Conservation (phyloP, 2,113 vertebrate species). For the Columba livia region DNA sequence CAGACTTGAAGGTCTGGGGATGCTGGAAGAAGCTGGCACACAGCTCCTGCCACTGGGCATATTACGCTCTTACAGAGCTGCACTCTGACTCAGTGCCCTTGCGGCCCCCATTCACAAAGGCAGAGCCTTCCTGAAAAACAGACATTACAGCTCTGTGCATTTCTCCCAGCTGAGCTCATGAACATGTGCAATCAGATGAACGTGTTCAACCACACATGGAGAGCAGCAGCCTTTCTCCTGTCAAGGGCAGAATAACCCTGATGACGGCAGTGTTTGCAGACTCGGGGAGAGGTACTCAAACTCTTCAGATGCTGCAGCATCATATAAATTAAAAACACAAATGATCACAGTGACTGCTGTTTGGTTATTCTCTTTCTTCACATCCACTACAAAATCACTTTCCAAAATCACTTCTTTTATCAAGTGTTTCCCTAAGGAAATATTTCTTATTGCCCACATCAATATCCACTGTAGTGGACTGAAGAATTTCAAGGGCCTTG, state of each 20-base stretch:
- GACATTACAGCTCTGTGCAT: not conserved
- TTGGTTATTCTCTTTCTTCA: conserved; percentile 4
- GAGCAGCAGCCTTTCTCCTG: not conserved
- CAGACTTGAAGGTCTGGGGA: not conserved
- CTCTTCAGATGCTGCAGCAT: not conserved
- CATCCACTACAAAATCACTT: not conserved
- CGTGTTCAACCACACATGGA: accelerated
- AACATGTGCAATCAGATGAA: not conserved
- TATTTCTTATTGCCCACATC: conserved; percentile 24
- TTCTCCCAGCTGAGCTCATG: not conserved
- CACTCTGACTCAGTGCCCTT: not conserved
- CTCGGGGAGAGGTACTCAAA: not conserved
- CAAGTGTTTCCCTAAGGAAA: conserved; percentile 11
- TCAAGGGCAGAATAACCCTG: not conserved
- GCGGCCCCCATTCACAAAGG: accelerated
- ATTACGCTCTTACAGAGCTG: not conserved
- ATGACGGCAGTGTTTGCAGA: not conserved
- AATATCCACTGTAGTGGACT: conserved; percentile 43
- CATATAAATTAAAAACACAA: not conserved
- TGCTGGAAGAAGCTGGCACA: not conserved
- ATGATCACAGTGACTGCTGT: not conserved
- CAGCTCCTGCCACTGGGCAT: not conserved
- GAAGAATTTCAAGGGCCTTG: conserved; percentile 9
- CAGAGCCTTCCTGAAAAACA: not conserved
- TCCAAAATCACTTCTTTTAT: not conserved